Evolutionary conservation across 2,113 vertebrate genomes (phyloP).

Genomic region (Anser cygnoides): DNA sequence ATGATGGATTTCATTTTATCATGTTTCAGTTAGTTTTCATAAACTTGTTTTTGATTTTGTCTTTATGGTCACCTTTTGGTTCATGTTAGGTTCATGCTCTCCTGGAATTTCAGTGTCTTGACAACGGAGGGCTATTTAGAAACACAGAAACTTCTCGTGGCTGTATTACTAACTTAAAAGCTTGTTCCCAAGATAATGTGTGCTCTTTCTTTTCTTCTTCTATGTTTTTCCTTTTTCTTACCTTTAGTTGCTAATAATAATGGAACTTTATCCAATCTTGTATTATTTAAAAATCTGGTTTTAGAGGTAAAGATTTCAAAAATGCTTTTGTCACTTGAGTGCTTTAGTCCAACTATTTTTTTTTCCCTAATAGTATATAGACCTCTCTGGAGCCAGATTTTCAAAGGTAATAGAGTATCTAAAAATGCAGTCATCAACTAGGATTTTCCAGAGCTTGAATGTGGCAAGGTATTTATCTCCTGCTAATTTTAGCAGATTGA

Average conservation of each 20-base stretch:
- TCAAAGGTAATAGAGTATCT: neutral
- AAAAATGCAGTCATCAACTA: neutral
- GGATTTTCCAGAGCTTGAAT: constrained; percentile 19
- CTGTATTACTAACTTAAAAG: neutral
- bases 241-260: neutral
- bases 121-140: neutral
- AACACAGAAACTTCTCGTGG: neutral
- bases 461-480: constrained; percentile 25
- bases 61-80: neutral
- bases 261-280: neutral
- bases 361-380: neutral
- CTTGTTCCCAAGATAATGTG: neutral
- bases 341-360: neutral
- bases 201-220: neutral
- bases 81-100: neutral
- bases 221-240: neutral
- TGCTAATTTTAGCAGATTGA: constrained; percentile 49
- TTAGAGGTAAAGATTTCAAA: neutral
- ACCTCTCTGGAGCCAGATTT: neutral
- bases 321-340: neutral
- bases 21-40: neutral
- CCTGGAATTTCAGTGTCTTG: neutral
- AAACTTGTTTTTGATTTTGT: neutral
- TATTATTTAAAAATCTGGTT: neutral
- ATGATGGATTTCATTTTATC: neutral